Evolutionary conservation across 2,113 vertebrate species (phyloP).

Genomic region (Ameiurus melas): DNA sequence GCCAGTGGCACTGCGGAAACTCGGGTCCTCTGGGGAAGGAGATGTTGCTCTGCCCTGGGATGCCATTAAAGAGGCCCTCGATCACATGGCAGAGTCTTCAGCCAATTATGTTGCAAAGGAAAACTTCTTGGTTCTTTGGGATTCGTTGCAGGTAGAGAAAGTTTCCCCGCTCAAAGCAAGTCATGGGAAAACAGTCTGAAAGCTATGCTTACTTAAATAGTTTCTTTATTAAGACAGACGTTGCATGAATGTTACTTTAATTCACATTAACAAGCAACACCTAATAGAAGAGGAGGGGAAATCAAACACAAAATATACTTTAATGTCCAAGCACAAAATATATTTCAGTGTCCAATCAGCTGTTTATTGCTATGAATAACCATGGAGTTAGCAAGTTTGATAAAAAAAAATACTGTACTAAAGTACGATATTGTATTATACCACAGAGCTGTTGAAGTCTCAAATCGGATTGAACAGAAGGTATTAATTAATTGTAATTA

Average conservation of each 20-base stretch:
- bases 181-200: neutral
- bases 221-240: neutral
- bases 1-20: conserved; percentile 80
- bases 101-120: conserved; percentile 78
- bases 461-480: too few species aligned
- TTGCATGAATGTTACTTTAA: neutral
- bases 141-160: conserved; percentile 79
- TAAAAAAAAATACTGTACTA: too few species aligned
- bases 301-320: neutral
- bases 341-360: neutral
- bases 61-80: conserved; percentile 78
- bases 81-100: conserved; percentile 81
- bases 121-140: conserved; percentile 83
- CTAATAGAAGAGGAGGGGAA: too few species aligned
- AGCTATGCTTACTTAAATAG: neutral
- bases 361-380: neutral
- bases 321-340: neutral
- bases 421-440: too few species aligned
- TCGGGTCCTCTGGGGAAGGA: conserved; percentile 79
- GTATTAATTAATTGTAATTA: too few species aligned
- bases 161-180: neutral
- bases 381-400: neutral
- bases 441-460: too few species aligned
- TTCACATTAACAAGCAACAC: too few species aligned
- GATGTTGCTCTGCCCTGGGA: conserved; percentile 78